Base-by-base conservation (phyloP, 2,113 vertebrate species). In the Rhadina sibilatrix region DNA sequence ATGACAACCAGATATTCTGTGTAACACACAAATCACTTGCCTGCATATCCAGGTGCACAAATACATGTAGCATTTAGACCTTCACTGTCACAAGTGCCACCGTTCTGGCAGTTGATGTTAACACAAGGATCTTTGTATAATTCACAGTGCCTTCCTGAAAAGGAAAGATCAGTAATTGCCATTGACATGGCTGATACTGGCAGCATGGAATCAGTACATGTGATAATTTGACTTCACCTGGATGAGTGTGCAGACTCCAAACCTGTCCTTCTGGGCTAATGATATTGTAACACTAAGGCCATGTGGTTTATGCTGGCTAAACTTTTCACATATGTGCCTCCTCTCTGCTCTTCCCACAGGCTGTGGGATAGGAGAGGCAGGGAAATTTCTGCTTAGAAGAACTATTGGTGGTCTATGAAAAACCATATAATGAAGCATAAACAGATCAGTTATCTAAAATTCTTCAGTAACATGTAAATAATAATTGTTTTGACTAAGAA, bases 121-220 rank as follows among this genome's bases (percentile, higher is more conserved):
- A 99, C 91, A 80, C 99, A 99, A 17, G 99, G 99, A 94, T 99
- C 99, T 97, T 98, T 99, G 97, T 98, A 99, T 37, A 99, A 97
- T 93, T 99, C 99, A 97, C 99, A 99, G 94, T 99, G 99, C 81
- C 97, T 97, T 82, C 98, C 99, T 99, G 97, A 77, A 72, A 96
- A 65, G 44, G 37, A 56, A 95, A 75, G 77, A 90, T n/a, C 33
- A 80, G 70, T 52, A 60, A 77, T 19, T 63, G 52, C 54, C 69
- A 40, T 83, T 92, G 74, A 70, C 17, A 17, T 61, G 47, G 63
- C 15, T 11, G 15, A 40, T 27, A 33, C 6, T n/a, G 71, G 60
- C 63, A 85, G 66, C 60, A 61, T 22, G 44, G 61, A 78, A 94
- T 69, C 44, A 68, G 44, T 52, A 54, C 52, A 31, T n/a, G 30